phyloP scores from a whole-genome alignment of 2,888 invertebrate genomes.

The Beris chalybata region DNA sequence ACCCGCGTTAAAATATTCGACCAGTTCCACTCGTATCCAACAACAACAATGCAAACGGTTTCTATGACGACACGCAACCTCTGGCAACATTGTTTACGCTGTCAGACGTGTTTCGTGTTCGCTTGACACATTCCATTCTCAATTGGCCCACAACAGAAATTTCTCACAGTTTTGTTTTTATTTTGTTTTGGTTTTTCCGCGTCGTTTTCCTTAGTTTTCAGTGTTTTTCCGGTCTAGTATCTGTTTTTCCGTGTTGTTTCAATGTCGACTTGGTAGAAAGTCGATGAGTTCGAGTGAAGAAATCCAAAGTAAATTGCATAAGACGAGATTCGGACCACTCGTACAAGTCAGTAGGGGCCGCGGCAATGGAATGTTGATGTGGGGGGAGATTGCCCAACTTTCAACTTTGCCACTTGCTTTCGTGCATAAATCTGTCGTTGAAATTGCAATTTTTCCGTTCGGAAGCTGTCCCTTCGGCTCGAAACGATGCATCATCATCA shows the following conservation, averaged over 20 bases:
- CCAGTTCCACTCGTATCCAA: constrained; percentile 11
- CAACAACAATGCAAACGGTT: background rate
- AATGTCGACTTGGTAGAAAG: too few relatives aligned
- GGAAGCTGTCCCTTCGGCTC: background rate
- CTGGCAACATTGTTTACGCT: constrained; percentile 36
- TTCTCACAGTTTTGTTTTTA: too few relatives aligned
- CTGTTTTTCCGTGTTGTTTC: too few relatives aligned
- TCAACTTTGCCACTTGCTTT: background rate
- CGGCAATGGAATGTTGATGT: constrained; percentile 25
- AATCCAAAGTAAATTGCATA: too few relatives aligned
- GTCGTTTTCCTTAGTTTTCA: too few relatives aligned
- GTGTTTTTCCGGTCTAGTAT: too few relatives aligned
- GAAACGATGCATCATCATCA: constrained; percentile 44
- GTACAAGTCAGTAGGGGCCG: background rate
- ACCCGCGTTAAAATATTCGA: constrained; percentile 24
- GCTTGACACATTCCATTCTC: constrained; percentile 35
- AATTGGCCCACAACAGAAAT: constrained; percentile 8
- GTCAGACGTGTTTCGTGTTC: constrained; percentile 34
- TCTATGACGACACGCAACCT: constrained; percentile 36
- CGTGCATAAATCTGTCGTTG: constrained; percentile 9
- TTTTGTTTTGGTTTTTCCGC: too few relatives aligned
- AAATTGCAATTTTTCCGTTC: background rate
- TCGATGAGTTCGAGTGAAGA: too few relatives aligned
- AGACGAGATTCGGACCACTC: too few relatives aligned
- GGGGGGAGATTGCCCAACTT: constrained; percentile 25